Conservation (phyloP, 2,797 vertebrate genomes). For the Pteropus rufus region DNA sequence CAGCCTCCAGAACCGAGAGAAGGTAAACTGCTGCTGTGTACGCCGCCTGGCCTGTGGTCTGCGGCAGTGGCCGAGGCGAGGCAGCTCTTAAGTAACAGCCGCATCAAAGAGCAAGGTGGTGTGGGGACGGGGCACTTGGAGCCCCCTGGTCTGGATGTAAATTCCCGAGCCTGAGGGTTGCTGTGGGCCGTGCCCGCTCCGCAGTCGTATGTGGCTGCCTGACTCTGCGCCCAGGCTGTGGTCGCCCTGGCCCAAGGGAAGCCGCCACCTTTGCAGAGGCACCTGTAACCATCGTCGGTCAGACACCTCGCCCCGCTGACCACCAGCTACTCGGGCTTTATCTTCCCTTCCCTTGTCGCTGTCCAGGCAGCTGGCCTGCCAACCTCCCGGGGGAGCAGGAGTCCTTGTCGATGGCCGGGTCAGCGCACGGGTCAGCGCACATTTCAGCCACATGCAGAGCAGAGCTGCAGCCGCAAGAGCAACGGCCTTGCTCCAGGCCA, state of each 20-base stretch:
- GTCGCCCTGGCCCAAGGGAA: accelerated
- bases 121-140: accelerated
- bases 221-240: neutral
- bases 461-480: neutral
- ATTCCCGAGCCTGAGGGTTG: neutral
- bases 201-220: accelerated
- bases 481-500: neutral
- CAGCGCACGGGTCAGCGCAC: accelerated
- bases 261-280: neutral
- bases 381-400: neutral
- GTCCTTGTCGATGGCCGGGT: neutral
- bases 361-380: neutral
- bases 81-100: too few species aligned
- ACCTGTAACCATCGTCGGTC: accelerated
- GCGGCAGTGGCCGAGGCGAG: too few species aligned
- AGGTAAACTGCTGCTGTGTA: neutral
- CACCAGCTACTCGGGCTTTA: neutral
- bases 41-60: neutral
- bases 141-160: accelerated
- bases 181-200: neutral
- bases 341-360: too few species aligned
- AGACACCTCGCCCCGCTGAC: neutral
- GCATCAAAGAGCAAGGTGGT: neutral
- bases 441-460: accelerated
- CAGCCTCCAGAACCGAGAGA: neutral